Evolutionary conservation across 2,113 vertebrate genomes (phyloP).

Genomic region (Paratilapia polleni): DNA sequence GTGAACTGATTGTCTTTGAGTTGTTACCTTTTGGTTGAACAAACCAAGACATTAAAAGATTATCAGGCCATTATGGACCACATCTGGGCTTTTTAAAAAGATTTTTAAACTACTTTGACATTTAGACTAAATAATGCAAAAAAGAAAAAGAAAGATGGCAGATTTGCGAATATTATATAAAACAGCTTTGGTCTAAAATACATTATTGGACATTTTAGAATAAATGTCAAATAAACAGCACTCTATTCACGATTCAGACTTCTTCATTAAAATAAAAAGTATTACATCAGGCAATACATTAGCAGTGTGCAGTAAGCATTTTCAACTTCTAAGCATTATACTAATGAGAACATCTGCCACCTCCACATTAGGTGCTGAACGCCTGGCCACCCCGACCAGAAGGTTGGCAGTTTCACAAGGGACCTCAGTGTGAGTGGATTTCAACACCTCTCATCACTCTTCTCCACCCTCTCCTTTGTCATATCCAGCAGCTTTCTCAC

Average conservation of each 20-base stretch:
- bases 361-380: slow-evolving; percentile 54
- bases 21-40: background rate
- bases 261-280: slow-evolving; percentile 18
- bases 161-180: background rate
- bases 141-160: background rate
- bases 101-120: background rate
- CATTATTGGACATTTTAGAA: background rate
- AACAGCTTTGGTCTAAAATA: background rate
- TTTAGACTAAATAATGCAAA: background rate
- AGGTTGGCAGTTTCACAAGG: slow-evolving; percentile 48
- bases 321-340: slow-evolving; percentile 44
- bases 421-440: slow-evolving; percentile 41
- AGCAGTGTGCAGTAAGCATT: slow-evolving; percentile 32
- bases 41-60: background rate
- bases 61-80: background rate
- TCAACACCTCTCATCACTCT: slow-evolving; percentile 53
- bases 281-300: slow-evolving; percentile 30
- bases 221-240: background rate
- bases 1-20: background rate
- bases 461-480: slow-evolving; percentile 48
- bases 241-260: background rate
- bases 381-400: slow-evolving; percentile 58
- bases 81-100: background rate
- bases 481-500: slow-evolving; percentile 38
- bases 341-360: slow-evolving; percentile 72